Conservation (phyloP, 2,888 invertebrate species). For the Gymnosoma rotundatum region DNA sequence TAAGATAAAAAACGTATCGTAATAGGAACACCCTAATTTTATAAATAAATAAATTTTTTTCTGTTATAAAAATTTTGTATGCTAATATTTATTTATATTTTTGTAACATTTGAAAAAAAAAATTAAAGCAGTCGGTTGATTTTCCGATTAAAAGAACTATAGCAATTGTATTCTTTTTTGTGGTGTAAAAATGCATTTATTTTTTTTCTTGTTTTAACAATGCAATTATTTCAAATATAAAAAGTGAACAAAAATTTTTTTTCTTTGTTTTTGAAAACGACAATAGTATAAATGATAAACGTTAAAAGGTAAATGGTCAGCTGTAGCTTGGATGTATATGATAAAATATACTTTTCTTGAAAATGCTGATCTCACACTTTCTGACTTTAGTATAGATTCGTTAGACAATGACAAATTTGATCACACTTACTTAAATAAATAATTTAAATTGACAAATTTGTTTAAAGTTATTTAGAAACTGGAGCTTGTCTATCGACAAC, state of each 20-base stretch:
- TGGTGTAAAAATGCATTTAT: constrained; percentile 69
- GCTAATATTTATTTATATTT: constrained; percentile 48
- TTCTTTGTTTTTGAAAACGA: constrained; percentile 41
- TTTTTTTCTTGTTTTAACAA: constrained; percentile 61
- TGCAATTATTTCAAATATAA: constrained; percentile 56
- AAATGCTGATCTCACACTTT: constrained; percentile 9
- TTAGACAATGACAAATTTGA: neutral
- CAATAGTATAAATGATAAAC: constrained; percentile 52
- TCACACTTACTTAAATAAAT: constrained; percentile 11
- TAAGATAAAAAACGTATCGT: neutral
- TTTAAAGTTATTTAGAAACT: constrained; percentile 50
- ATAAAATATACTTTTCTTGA: constrained; percentile 24
- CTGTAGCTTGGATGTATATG: constrained; percentile 27
- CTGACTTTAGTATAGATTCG: neutral
- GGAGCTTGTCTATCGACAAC: constrained; percentile 75
- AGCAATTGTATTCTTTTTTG: constrained; percentile 33
- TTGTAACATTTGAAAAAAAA: constrained; percentile 46
- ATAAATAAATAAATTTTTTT: neutral
- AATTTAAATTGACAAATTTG: neutral
- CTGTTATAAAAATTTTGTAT: neutral
- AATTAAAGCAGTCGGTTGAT: neutral
- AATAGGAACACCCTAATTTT: neutral
- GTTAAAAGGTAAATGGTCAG: constrained; percentile 33
- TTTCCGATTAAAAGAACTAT: neutral
- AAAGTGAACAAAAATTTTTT: constrained; percentile 48